phyloP scores from a whole-genome alignment of 30 jellyfish, hydroid and myxozoan genomes.

The Turritopsis rubra region DNA sequence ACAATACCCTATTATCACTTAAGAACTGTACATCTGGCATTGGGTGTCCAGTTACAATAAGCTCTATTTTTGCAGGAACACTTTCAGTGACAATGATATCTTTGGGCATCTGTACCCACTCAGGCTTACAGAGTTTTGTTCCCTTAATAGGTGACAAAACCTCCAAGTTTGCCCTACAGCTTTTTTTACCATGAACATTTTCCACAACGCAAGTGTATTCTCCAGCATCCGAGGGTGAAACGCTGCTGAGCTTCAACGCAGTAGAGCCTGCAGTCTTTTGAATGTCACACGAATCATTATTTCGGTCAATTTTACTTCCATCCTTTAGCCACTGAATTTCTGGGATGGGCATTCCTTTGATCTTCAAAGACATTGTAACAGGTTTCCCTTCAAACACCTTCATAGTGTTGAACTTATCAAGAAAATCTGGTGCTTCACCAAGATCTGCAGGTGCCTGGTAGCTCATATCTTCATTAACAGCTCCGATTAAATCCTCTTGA shows the following conservation, averaged over 20 bases:
- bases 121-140: constrained; percentile 44
- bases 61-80: constrained; percentile 36
- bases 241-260: constrained; percentile 32
- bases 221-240: constrained; percentile 65
- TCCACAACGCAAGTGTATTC: constrained; percentile 60
- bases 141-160: constrained; percentile 11
- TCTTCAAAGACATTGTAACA: constrained; percentile 29
- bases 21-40: constrained; percentile 72
- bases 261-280: constrained; percentile 18
- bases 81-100: constrained; percentile 65
- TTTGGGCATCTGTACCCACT: constrained; percentile 37
- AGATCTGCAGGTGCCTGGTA: constrained; percentile 13
- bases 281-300: constrained; percentile 30
- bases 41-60: constrained; percentile 60
- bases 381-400: constrained; percentile 46
- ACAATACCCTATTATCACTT: constrained; percentile 42
- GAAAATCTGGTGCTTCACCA: constrained; percentile 39
- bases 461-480: constrained; percentile 12
- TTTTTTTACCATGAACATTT: constrained; percentile 45
- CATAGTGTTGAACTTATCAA: constrained; percentile 20
- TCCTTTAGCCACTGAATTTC: constrained; percentile 63
- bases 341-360: constrained; percentile 57
- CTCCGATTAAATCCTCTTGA: constrained; percentile 1
- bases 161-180: constrained; percentile 51
- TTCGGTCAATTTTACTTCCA: constrained; percentile 40